phyloP scores from a whole-genome alignment of 2,113 vertebrate species.

The Psittacula cyanocephala region DNA sequence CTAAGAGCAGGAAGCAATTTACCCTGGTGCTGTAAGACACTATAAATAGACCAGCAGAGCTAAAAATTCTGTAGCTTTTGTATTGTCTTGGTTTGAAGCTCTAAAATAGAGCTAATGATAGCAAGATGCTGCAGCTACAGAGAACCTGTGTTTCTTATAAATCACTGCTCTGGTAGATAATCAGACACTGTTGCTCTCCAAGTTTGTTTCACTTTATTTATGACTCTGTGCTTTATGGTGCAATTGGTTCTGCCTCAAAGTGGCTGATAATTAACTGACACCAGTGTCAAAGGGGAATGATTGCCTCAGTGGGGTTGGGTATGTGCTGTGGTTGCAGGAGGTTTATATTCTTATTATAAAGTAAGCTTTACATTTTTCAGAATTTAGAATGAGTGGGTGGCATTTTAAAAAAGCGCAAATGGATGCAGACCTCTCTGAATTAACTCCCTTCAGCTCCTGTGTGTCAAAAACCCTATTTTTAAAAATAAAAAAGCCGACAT shows the following conservation, averaged over 20 bases:
- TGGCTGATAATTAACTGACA: not conserved
- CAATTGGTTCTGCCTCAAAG: not conserved
- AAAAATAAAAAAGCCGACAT: not conserved
- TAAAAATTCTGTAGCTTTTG: slow-evolving; percentile 39
- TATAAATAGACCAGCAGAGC: slow-evolving; percentile 44
- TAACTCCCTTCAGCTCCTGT: not conserved
- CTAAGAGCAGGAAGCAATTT: slow-evolving; percentile 1
- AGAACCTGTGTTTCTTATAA: not conserved
- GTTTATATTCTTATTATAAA: not conserved
- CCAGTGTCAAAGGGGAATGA: not conserved
- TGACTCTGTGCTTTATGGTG: not conserved
- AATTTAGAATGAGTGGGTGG: not conserved
- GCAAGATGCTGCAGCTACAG: not conserved
- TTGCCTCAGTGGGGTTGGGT: not conserved
- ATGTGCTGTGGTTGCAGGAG: not conserved
- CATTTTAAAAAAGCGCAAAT: not conserved
- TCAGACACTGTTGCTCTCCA: not conserved
- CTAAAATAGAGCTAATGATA: not conserved
- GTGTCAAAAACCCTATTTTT: not conserved
- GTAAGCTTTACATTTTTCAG: not conserved
- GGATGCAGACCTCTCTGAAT: not conserved
- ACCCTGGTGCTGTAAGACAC: not conserved
- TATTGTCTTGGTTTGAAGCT: slow-evolving; percentile 8
- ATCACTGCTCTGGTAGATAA: not conserved
- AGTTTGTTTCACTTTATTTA: not conserved